phyloP scores from a whole-genome alignment of 2,113 vertebrate genomes.

The Plotosus lineatus region DNA sequence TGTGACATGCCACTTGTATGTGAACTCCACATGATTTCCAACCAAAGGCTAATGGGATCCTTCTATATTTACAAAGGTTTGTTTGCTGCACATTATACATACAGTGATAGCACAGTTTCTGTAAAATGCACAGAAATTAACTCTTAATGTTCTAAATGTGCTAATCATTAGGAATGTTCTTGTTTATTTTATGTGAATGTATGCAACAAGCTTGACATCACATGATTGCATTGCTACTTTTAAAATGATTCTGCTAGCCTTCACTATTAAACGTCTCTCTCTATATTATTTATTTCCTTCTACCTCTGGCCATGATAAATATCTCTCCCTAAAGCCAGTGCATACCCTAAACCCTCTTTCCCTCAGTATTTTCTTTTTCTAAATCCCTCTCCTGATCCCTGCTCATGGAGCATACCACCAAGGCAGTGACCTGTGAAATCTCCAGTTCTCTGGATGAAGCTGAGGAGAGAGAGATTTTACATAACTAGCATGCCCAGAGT shows the following conservation, averaged over 20 bases:
- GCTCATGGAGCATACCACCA: constrained; percentile 62
- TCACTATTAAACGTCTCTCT: constrained; percentile 4
- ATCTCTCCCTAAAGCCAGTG: constrained; percentile 45
- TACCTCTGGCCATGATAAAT: constrained; percentile 26
- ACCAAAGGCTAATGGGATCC: neutral
- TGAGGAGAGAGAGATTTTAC: constrained; percentile 51
- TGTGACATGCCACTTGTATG: neutral
- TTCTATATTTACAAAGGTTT: neutral
- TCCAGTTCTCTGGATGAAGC: constrained; percentile 60
- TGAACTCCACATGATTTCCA: neutral
- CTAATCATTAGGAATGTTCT: neutral
- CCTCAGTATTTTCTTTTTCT: constrained; percentile 63
- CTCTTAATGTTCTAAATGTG: neutral
- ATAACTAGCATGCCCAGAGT: constrained; percentile 34
- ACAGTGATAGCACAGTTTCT: neutral
- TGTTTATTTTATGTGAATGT: neutral
- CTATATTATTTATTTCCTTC: neutral
- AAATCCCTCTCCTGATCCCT: constrained; percentile 71
- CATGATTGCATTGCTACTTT: neutral
- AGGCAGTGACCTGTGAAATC: constrained; percentile 74
- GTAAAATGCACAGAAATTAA: neutral
- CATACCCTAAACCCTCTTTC: constrained; percentile 53
- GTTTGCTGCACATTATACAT: neutral
- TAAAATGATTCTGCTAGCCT: neutral
- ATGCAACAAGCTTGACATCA: neutral